These are phyloP conservation scores for Lanistes nyassanus DNA, from an alignment of 1,140 invertebrate species.

Conservation along the genomic window DNA sequence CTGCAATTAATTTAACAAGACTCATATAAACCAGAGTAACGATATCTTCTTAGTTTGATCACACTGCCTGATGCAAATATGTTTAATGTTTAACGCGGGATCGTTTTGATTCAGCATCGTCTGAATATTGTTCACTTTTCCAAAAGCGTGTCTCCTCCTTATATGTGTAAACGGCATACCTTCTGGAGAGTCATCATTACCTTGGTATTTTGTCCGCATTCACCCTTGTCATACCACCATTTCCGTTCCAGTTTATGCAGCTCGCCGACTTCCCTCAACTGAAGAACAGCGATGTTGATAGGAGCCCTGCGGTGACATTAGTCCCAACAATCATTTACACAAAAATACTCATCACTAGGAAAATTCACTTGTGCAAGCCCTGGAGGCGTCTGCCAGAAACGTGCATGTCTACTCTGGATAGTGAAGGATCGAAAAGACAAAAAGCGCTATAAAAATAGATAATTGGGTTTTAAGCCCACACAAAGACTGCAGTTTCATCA, in stretches of 20 bases:
- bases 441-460: not conserved
- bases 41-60: too few species aligned
- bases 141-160: too few species aligned
- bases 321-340: slow-evolving; percentile 41
- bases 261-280: slow-evolving; percentile 58
- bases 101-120: too few species aligned
- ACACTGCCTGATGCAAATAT: too few species aligned
- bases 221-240: slow-evolving; percentile 66
- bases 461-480: not conserved
- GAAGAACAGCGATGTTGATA: slow-evolving; percentile 60
- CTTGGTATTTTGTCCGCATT: slow-evolving; percentile 68
- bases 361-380: not conserved
- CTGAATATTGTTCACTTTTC: too few species aligned
- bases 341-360: slow-evolving; percentile 23
- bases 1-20: too few species aligned
- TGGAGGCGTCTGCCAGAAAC: not conserved
- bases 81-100: too few species aligned
- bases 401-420: not conserved
- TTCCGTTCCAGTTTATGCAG: slow-evolving; percentile 60
- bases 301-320: not conserved
- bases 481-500: not conserved
- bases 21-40: too few species aligned
- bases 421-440: not conserved
- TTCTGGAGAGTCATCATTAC: slow-evolving; percentile 15
- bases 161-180: too few species aligned